Evolutionary conservation across 2,797 vertebrate species (phyloP).

Genomic region (Tinamus major): DNA sequence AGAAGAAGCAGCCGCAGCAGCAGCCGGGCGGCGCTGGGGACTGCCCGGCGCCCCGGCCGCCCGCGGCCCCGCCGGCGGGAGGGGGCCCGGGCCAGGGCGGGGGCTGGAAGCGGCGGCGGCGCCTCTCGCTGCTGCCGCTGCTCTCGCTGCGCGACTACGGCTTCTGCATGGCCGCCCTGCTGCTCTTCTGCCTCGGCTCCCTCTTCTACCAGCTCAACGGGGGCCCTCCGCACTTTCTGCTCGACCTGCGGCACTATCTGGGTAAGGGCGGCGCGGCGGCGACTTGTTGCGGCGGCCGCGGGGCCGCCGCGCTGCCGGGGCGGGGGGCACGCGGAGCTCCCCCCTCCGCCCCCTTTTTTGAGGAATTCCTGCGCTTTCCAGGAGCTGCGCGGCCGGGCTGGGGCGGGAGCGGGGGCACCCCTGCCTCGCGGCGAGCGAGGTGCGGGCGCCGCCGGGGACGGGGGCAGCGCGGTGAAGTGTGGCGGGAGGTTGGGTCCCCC

Average conservation of each 20-base stretch:
- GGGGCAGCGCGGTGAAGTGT: too few species aligned
- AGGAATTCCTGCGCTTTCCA: too few species aligned
- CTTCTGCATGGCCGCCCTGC: slow-evolving; percentile 93
- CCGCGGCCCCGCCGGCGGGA: slow-evolving; percentile 58
- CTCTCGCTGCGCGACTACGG: slow-evolving; percentile 91
- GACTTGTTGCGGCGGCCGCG: slow-evolving; percentile 19
- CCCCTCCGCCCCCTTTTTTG: too few species aligned
- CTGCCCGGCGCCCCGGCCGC: slow-evolving; percentile 83
- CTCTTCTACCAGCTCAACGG: slow-evolving; percentile 95
- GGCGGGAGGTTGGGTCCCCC: too few species aligned
- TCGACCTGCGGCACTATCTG: slow-evolving; percentile 93
- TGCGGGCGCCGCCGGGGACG: too few species aligned
- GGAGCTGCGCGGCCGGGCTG: too few species aligned
- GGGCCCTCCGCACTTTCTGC: slow-evolving; percentile 91
- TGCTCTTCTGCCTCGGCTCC: slow-evolving; percentile 93
- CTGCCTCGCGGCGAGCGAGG: too few species aligned
- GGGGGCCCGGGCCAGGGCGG: slow-evolving; percentile 55
- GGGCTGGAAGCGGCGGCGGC: slow-evolving; percentile 79
- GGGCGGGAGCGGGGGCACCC: too few species aligned
- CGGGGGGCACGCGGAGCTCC: too few species aligned
- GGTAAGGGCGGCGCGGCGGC: slow-evolving; percentile 83
- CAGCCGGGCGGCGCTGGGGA: slow-evolving; percentile 65
- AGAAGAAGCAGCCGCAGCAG: slow-evolving; percentile 86
- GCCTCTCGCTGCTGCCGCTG: slow-evolving; percentile 82
- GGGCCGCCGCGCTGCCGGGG: not conserved